Percentiles rank a stretch among this genome's conserved stretches.
phyloP scores from a whole-genome alignment of 2,888 invertebrate species.

The Hymenopus coronatus region DNA sequence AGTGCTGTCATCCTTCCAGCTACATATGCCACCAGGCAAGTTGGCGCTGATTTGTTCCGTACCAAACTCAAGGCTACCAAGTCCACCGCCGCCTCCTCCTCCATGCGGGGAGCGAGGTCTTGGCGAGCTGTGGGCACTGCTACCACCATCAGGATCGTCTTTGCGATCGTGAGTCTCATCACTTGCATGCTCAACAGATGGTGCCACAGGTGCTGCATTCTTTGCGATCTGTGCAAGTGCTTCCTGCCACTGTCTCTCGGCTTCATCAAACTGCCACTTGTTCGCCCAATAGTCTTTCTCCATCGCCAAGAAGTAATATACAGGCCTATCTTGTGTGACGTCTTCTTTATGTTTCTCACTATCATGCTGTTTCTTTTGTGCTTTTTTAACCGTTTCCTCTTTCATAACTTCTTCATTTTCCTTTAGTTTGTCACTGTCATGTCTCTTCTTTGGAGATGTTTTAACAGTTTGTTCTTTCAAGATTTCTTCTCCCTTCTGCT shows the following conservation, averaged over 20 bases:
- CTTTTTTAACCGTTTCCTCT: not conserved
- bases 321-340: not conserved
- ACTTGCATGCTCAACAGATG: conserved; percentile 41
- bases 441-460: not conserved
- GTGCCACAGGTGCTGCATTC: conserved; percentile 39
- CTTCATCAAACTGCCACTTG: conserved; percentile 34
- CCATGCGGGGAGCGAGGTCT: conserved; percentile 24
- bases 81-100: conserved; percentile 15
- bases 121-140: conserved; percentile 29
- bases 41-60: conserved; percentile 64
- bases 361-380: conserved; percentile 6
- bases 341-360: conserved; percentile 25
- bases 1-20: conserved; percentile 79
- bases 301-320: conserved; percentile 20
- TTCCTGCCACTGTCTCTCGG: conserved; percentile 60
- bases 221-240: conserved; percentile 51
- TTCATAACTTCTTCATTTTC: not conserved
- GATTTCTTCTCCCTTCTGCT: too few relatives aligned
- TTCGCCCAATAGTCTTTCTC: conserved; percentile 32
- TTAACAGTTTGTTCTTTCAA: too few relatives aligned
- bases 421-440: not conserved
- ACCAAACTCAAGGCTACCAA: conserved; percentile 7
- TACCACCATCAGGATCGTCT: conserved; percentile 32
- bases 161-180: conserved; percentile 55
- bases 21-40: conserved; percentile 75